A percentile compares a stretch with the other conserved stretches of the same genome.
Conservation (phyloP, 2,888 invertebrate genomes). For the Geotrupes spiniger region DNA sequence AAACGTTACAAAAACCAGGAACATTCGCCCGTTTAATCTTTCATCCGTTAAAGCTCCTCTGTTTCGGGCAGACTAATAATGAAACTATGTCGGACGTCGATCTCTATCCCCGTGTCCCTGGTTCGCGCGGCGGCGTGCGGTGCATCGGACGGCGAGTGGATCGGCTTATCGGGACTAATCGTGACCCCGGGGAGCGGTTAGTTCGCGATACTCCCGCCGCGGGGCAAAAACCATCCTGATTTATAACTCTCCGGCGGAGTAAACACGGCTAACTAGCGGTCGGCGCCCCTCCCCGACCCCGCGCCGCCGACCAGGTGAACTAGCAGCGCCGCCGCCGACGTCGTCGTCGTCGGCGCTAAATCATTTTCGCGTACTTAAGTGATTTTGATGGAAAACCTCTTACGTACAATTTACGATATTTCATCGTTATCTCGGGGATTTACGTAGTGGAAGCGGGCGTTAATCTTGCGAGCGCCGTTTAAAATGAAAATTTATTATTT, state of each 20-base stretch:
- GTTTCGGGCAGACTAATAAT: slow-evolving; percentile 24
- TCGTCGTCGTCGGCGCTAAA: neutral
- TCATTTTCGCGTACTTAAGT: slow-evolving; percentile 1
- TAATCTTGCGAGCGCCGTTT: neutral
- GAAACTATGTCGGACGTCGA: slow-evolving; percentile 15
- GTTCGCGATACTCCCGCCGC: slow-evolving; percentile 7
- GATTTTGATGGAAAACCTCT: neutral
- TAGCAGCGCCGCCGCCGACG: neutral
- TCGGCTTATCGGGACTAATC: slow-evolving; percentile 11
- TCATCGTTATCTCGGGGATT: neutral
- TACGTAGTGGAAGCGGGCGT: neutral
- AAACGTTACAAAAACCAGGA: slow-evolving; percentile 22
- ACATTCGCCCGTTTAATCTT: slow-evolving; percentile 33
- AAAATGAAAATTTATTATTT: too few species aligned
- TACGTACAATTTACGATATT: too few species aligned
- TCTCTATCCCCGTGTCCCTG: neutral
- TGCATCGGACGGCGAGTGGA: slow-evolving; percentile 11
- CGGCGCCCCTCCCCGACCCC: neutral
- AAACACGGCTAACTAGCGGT: slow-evolving; percentile 12
- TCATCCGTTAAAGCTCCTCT: slow-evolving; percentile 31
- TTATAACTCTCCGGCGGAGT: slow-evolving; percentile 18
- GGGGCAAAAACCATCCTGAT: slow-evolving; percentile 16
- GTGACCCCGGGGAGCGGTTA: slow-evolving; percentile 17
- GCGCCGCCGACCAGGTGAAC: too few species aligned
- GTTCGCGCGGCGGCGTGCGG: neutral